Base-by-base conservation (phyloP, 2,888 invertebrate species). In the Mythimna loreyi region DNA sequence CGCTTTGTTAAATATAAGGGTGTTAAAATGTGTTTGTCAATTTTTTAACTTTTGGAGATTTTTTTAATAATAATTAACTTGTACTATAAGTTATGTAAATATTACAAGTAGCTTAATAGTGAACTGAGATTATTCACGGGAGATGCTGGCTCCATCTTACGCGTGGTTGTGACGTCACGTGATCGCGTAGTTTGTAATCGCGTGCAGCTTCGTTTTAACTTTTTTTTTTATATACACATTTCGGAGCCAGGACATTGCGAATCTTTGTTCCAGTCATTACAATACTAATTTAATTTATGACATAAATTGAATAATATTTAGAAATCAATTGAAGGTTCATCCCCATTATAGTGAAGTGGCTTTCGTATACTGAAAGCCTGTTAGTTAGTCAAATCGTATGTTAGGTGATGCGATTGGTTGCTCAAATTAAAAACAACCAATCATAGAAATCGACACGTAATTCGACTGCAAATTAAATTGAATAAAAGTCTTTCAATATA, bases 1-100 rank as follows among this genome's bases (percentile, higher is more conserved):
- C 95, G 95, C 95, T 96, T 96, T 95, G 92, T 90, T 95, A 94
- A 94, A 58, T 90, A 89, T 95, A 95, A 95, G 95, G 90, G 94
- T 94, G 93, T 94, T 94, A 91, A n/a, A 86, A 93, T 94, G 94
- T 95, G 94, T 96, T 94, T 95, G 93, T 95, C 94, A 90, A 92
- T 93, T 95, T 94, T 92, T 93, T 91, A 92, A 93, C 92, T 91
- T 93, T 94, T 93, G 91, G 93, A 93, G 91, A 90, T 92, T 92
- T 92, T 86, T 85, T 92, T 89, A 90, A 89, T 86, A 85, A 62
- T 75, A 89, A 87, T 87, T 88, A 88, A 75, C 79, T 89, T 91
- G 89, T 90, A 90, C 82, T 78, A 87, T 92, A 91, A 90, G 89
- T 84, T 87, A 73, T 93, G 92, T 94, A 93, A 86, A 93, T 93